Base-by-base conservation (phyloP, 35 echinoderm and acorn worm genomes). In the Amphiura filiformis region DNA sequence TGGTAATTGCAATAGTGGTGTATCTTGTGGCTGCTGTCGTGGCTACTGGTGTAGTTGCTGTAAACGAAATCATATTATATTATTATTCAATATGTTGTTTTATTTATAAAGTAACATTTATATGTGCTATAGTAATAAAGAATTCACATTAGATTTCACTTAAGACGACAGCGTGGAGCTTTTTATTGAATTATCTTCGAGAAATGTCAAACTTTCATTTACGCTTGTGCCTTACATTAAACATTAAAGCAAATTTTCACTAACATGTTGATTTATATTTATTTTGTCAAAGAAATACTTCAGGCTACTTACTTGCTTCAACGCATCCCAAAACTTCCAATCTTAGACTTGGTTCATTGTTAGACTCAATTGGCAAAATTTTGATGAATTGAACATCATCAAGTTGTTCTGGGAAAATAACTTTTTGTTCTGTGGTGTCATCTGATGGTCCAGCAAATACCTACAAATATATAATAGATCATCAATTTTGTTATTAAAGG, bases 371-470 rank as follows among this genome's bases (percentile, higher is more conserved):
- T 7, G 52, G 39, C 30, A 47, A 23, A 31, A 83, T 83, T 34
- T 56, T 83, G 42, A 83, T 52, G 42, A 52, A 83, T 7, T 47
- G 81, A 7, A 47, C 44, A 52, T 49, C 40, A 12, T 49, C 52
- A 52, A 47, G 81, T 52, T 52, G 7, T 52, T 32, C 81, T n/a
- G 81, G 81, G 12, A 83, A 56, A 0, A 47, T 38, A 14, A 49
- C 81, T 34, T 26, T 47, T 1, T 32, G 38, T 13, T 49, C 34
- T 47, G 81, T 83, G n/a, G 41, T 31, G 81, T 83, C 88, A 47
- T 90, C 88, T 26, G 32, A 76, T 32, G 57, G 82, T 11, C 88
- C 88, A 42, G 39, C 39, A 40, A 90, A 90, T 77, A 84, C 64
- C 88, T 90, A 26, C n/a, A n/a, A n/a, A n/a, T n/a, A 31, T 35